Base-by-base conservation (phyloP, 2,888 invertebrate genomes). In the Melanophora roralis region DNA sequence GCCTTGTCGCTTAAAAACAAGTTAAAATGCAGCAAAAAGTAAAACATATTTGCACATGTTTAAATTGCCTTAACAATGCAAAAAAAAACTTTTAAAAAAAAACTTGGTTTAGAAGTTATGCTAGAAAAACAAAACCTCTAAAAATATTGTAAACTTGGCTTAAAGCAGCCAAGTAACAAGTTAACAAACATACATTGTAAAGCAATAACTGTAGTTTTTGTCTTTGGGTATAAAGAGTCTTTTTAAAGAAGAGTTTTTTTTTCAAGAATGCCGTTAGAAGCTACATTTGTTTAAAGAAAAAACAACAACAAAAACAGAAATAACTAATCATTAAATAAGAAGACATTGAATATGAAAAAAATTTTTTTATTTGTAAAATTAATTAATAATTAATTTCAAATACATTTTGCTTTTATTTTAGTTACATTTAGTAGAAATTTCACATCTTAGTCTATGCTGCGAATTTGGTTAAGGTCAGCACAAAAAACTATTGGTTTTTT, bases 1-100 rank as follows among this genome's bases (percentile, higher is more conserved):
- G 45, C 34, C 36, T 60, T 60, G 59, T 40, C 38, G 49, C 47
- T 55, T 14, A 27, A 19, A 72, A 49, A 55, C 51, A 12, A 72
- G 53, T 38, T 49, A 67, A 51, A 72, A 51, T 51, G 27, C 19
- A 19, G 23, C 2, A 16, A 0, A 23, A 34, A 59, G n/a, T n/a
- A n/a, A n/a, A 73, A 53, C 0, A 1, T 9, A 1, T 19, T 49
- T 4, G 1, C 19, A 65, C 73, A 73, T 73, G 45, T 62, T 73
- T 55, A 62, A 78, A 78, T 78, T 73, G 73, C 62, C 49, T 68
- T 68, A 78, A 62, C 67, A 55, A 78, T 72, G 59, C 34, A 51
- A 64, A 34, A 49, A 57, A 9, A 49, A 49, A 38, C 47, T n/a
- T n/a, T n/a, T n/a, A 59, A 49, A 7, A 19, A 12, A 68, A 45